Percentiles rank a stretch among this genome's conserved stretches.
Conservation (phyloP, 2,113 vertebrate genomes). For the Addax nasomaculatus region DNA sequence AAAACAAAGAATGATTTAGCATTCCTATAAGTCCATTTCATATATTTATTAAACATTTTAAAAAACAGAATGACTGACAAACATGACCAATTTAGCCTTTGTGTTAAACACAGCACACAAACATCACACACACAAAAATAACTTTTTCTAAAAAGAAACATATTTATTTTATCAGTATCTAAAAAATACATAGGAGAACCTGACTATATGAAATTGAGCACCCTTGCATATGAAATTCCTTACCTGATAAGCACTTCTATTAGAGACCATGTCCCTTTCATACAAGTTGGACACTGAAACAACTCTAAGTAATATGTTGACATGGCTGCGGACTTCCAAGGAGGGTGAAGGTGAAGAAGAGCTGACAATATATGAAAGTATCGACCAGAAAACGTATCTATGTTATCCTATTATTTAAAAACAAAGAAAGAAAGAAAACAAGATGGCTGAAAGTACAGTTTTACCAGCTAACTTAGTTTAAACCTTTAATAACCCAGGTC, state of each 20-base stretch:
- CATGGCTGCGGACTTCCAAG: slow-evolving; percentile 84
- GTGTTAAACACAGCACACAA: neutral
- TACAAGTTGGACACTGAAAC: slow-evolving; percentile 93
- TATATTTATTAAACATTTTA: neutral
- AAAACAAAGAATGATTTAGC: neutral
- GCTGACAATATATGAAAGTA: slow-evolving; percentile 83
- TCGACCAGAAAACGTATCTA: slow-evolving; percentile 79
- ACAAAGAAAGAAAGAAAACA: slow-evolving; percentile 65
- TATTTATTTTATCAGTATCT: neutral
- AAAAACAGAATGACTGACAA: neutral
- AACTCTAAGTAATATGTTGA: slow-evolving; percentile 87
- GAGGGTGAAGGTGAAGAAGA: slow-evolving; percentile 86
- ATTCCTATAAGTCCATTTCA: neutral
- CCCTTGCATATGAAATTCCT: neutral
- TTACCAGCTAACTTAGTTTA: neutral
- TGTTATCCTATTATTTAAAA: slow-evolving; percentile 83
- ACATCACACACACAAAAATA: neutral
- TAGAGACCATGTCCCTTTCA: slow-evolving; percentile 87
- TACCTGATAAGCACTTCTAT: slow-evolving; percentile 91
- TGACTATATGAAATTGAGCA: neutral
- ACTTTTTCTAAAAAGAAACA: neutral
- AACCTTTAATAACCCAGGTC: neutral
- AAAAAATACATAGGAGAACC: neutral
- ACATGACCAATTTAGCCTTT: neutral
- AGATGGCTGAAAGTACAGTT: slow-evolving; percentile 6